Conservation (phyloP, 2,797 vertebrate species). For the Naso thynnoides region DNA sequence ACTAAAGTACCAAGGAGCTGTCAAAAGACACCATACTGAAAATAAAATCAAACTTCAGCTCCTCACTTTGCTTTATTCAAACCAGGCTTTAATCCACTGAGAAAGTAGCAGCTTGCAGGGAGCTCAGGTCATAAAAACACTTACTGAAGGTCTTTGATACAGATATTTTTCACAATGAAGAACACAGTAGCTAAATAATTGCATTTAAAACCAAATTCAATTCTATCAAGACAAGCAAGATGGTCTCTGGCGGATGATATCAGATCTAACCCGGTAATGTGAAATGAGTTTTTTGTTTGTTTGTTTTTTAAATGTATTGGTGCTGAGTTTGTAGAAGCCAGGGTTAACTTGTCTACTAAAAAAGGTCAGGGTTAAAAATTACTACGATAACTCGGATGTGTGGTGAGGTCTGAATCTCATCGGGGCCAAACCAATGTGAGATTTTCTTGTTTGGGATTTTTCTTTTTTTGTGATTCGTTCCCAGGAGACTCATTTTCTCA, state of each 20-base stretch:
- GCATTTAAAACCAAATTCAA: constrained; percentile 30
- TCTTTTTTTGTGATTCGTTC: constrained; percentile 33
- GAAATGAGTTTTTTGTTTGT: constrained; percentile 30
- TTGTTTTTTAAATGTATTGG: constrained; percentile 6
- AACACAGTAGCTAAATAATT: constrained; percentile 24
- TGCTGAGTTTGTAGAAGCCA: constrained; percentile 61
- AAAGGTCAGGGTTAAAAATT: constrained; percentile 24
- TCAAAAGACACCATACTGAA: constrained; percentile 38
- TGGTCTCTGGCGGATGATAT: constrained; percentile 29
- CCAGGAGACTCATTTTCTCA: constrained; percentile 10
- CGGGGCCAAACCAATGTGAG: constrained; percentile 26
- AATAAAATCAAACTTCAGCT: constrained; percentile 45
- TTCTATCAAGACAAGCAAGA: constrained; percentile 13
- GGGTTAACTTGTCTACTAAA: constrained; percentile 48
- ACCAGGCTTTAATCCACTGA: constrained; percentile 24
- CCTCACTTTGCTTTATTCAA: constrained; percentile 36
- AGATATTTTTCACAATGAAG: neutral
- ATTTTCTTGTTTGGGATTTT: constrained; percentile 21
- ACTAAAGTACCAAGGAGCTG: constrained; percentile 49
- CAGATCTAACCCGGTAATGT: constrained; percentile 40
- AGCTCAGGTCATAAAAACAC: neutral
- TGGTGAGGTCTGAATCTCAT: constrained; percentile 9
- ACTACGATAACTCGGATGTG: constrained; percentile 53
- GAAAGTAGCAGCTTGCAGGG: constrained; percentile 8
- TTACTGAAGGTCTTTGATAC: neutral